These are phyloP conservation scores for Drosophila triauraria DNA, from an alignment of 1,140 invertebrate species.

Conservation along the genomic window DNA sequence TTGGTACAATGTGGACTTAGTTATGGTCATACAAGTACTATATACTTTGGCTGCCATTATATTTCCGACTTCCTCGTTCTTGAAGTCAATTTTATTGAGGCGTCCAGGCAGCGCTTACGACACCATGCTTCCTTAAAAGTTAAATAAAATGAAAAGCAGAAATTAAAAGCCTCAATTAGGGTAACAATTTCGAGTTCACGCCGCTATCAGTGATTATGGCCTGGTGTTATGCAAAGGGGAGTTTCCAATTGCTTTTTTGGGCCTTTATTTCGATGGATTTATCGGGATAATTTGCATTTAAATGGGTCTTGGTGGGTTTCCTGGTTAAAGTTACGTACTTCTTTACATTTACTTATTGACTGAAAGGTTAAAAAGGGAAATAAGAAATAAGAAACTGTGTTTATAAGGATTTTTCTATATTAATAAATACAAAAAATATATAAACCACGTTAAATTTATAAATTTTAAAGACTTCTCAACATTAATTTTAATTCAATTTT, in stretches of 20 bases:
- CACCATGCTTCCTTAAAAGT: constrained; percentile 10
- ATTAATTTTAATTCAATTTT: too few relatives aligned
- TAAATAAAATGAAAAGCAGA: background rate
- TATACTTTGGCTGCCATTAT: constrained; percentile 12
- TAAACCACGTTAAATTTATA: too few relatives aligned
- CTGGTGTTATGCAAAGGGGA: background rate
- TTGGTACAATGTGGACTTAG: constrained; percentile 34
- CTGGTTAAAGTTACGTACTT: constrained; percentile 8
- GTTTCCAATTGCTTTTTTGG: constrained; percentile 11
- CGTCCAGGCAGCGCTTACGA: background rate
- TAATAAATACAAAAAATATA: too few relatives aligned
- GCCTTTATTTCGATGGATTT: constrained; percentile 1
- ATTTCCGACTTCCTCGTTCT: constrained; percentile 39
- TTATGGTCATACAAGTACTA: constrained; percentile 21
- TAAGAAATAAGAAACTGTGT: too few relatives aligned
- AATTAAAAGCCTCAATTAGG: constrained; percentile 11
- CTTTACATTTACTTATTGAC: background rate
- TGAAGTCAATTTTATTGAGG: constrained; percentile 18
- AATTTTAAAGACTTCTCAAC: too few relatives aligned
- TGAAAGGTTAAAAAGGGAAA: too few relatives aligned
- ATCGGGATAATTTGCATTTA: constrained; percentile 1
- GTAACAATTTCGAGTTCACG: constrained; percentile 2
- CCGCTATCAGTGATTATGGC: background rate
- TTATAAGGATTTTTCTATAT: too few relatives aligned
- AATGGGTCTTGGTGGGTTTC: background rate